Evolutionary conservation across 2,888 invertebrate species (phyloP), one percentile per base, ranked within the genome.

Genomic region (Melanostoma scalare): DNA sequence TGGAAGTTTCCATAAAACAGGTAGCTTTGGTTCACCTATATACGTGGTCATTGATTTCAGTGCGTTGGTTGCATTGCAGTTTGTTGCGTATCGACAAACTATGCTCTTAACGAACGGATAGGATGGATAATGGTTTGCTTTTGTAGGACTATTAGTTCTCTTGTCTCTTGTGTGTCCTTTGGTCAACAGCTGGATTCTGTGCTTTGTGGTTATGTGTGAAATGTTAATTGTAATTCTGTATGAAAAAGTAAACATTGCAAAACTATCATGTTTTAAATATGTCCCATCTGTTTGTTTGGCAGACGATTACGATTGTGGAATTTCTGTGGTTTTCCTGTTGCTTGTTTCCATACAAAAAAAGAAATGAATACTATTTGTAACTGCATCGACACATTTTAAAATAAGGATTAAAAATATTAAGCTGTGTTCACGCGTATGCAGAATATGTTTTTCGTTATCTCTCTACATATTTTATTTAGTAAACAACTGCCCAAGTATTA

Each of bases 1-100:
- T 20, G 55, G 68, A 77, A 40, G 77, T 72, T 68, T 48, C 75
- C 61, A 55, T 63, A 48, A 67, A 81, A 48, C 72, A 77, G 76
- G 76, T 81, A 63, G 63, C 38, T 63, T 46, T 63, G 63, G 8
- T 31, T 2, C 3, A 42, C 42, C 42, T 42, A 9, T 8, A 42
- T 42, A 75, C 58, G 8, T 46, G 31, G 69, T n/a, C 31, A 50
- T 65, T 6, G 8, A 10, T 44, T 63, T 33, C 36, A 36, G 10
- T 78, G 60, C 36, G n/a, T 80, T 78, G 60, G 20, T 20, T 20
- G 20, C 36, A 8, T 80, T 63, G 58, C 63, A 71, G 38, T 69
- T 58, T 63, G 44, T 63, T 71, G 76, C 63, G 42, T 65, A 69
- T 65, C 33, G 38, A 63, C 36, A 38, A 38, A 50, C 5, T 31